A percentile compares a stretch with the other conserved stretches of the same genome.
These are phyloP conservation scores for Crocidura indochinensis DNA, from an alignment of 2,797 vertebrate genomes.

Conservation along the genomic window DNA sequence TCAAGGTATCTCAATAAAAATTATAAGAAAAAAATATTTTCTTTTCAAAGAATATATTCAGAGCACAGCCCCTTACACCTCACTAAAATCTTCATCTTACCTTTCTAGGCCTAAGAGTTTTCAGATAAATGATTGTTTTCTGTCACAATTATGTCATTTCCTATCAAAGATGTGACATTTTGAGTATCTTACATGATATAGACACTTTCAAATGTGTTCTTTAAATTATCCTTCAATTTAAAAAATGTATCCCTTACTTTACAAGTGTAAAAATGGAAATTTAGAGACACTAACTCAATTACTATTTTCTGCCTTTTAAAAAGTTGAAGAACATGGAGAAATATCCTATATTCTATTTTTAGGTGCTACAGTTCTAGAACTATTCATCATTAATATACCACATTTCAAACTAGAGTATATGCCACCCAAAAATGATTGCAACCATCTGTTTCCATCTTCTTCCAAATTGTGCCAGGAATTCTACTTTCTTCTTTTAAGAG, in stretches of 20 bases:
- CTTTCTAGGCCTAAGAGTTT: neutral
- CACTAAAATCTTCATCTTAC: neutral
- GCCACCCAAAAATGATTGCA: neutral
- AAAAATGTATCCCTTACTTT: neutral
- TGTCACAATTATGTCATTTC: neutral
- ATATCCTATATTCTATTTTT: neutral
- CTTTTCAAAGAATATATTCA: too few species aligned
- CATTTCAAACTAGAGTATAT: rapidly evolving
- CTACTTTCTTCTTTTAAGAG: neutral
- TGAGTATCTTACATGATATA: neutral
- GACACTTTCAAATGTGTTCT: neutral
- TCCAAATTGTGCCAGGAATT: neutral
- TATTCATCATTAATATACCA: neutral
- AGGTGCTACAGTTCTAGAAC: too few species aligned
- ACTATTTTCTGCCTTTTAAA: too few species aligned
- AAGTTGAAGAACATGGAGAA: neutral
- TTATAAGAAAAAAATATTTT: too few species aligned
- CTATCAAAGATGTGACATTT: neutral
- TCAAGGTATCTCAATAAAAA: too few species aligned
- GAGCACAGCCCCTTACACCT: too few species aligned
- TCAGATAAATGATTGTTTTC: neutral
- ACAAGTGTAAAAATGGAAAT: neutral
- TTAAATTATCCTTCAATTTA: neutral
- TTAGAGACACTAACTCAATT: neutral
- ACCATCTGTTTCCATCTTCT: too few species aligned